Evolutionary conservation across 2,888 invertebrate species (phyloP).

Genomic region (Coelopa pilipes): DNA sequence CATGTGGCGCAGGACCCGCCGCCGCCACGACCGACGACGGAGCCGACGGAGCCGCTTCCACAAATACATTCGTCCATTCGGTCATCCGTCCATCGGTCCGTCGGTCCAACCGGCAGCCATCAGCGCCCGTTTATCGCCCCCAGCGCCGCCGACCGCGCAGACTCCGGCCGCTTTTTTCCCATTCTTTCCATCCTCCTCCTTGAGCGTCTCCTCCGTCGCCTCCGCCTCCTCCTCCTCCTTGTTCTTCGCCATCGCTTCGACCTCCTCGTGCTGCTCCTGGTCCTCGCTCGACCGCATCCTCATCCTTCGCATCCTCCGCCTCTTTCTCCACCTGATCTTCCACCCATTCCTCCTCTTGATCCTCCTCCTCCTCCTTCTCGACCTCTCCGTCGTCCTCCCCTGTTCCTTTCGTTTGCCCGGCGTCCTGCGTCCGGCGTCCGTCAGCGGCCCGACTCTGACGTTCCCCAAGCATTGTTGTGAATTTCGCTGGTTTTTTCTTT

Average conservation of each 20-base stretch:
- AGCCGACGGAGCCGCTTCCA: too few species aligned
- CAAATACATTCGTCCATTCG: background rate
- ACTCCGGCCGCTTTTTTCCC: background rate
- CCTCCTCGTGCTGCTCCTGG: constrained; percentile 35
- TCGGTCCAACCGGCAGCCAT: constrained; percentile 39
- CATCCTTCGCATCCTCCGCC: background rate
- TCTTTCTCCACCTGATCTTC: too few species aligned
- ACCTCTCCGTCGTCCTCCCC: background rate
- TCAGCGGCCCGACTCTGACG: constrained; percentile 13
- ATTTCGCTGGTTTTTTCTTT: background rate
- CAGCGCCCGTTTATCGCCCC: constrained; percentile 37
- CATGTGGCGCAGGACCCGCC: constrained; percentile 15
- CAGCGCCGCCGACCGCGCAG: constrained; percentile 31
- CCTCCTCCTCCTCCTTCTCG: background rate
- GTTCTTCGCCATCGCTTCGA: constrained; percentile 26
- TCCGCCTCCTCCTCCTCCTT: background rate
- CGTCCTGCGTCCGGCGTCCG: constrained; percentile 17
- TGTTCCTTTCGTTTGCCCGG: constrained; percentile 15
- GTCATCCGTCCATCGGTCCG: background rate
- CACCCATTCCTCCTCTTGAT: too few species aligned
- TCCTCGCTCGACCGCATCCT: background rate
- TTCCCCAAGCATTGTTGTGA: background rate
- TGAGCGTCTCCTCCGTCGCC: background rate
- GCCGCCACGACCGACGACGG: constrained; percentile 6
- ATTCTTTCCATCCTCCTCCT: background rate